Base-by-base conservation (phyloP, 2,797 vertebrate genomes). In the Lacerta viridis region DNA sequence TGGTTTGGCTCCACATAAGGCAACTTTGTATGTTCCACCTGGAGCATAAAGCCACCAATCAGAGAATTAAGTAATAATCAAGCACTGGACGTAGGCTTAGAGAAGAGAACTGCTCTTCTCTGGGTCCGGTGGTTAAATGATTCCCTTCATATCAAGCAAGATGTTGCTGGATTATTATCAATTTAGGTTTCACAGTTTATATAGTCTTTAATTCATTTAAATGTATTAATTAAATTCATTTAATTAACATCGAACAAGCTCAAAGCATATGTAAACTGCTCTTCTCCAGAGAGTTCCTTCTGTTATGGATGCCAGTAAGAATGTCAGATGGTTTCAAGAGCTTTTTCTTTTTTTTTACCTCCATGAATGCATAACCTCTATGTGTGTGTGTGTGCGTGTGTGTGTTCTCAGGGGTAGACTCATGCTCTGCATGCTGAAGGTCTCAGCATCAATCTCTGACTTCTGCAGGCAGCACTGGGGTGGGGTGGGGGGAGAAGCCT, bases 241-340 rank as follows among this genome's bases (percentile, higher is more conserved):
- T 88, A 88, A 88, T 88, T 88, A 88, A 88, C 71, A 88, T 50
- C 17, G 41, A 88, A 83, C 80, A 83, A 88, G 39, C 72, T 77
- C 59, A n/a, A 88, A 83, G 72, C 72, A 88, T 83, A 83, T 83
- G 80, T 88, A 77, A 88, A 76, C 80, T 39, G 17, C 15, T 55
- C 59, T 41, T 77, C 80, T 88, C 87, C 50, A 83, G 80, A 55
- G 72, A 25, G 23, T 77, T 88, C 55, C 55, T 43, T 75, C 86
- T 81, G 72, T 39, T 68, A 77, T 69, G 8, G 50, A 83, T 88
- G 72, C n/a, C 72, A 75, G 39, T 75, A 74, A 81, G 55, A 46
- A 87, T 75, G 55, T 72, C 69, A 87, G 86, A 87, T 77, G n/a
- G 68, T 75, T 88, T 76, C 76, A 69, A 36, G 20, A 50, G 64